Conservation (phyloP, 2,888 invertebrate species). For the Aromia moschata region DNA sequence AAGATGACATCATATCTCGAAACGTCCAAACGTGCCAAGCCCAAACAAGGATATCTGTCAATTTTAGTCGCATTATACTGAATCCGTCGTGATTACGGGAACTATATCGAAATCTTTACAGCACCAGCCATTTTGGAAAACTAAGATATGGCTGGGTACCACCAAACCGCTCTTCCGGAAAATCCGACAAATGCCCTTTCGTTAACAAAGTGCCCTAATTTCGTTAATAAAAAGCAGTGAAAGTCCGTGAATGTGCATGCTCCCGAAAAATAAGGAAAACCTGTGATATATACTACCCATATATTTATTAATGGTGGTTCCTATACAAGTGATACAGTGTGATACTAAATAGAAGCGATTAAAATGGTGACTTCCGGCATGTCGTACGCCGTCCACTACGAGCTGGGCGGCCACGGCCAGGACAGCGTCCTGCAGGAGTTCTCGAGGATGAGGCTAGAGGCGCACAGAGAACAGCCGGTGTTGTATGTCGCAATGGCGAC, state of each 20-base stretch:
- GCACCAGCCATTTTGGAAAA: neutral
- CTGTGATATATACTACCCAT: slow-evolving; percentile 16
- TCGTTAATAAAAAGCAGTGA: too few species aligned
- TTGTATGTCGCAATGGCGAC: slow-evolving; percentile 77
- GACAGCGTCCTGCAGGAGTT: slow-evolving; percentile 71
- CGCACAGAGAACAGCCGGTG: slow-evolving; percentile 70
- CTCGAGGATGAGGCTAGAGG: slow-evolving; percentile 67
- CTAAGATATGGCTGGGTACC: neutral
- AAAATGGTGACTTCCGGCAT: slow-evolving; percentile 71
- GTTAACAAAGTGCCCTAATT: too few species aligned
- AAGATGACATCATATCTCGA: too few species aligned
- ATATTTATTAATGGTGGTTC: slow-evolving; percentile 23
- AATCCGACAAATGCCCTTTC: neutral
- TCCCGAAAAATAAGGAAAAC: slow-evolving; percentile 2
- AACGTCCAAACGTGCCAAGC: too few species aligned
- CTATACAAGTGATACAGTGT: slow-evolving; percentile 25
- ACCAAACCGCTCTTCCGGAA: neutral
- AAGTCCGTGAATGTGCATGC: neutral
- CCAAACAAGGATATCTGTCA: too few species aligned
- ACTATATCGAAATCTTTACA: neutral
- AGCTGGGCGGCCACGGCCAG: slow-evolving; percentile 54
- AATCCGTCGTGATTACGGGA: too few species aligned
- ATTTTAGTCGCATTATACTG: too few species aligned
- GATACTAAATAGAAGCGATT: slow-evolving; percentile 16
- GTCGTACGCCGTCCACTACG: slow-evolving; percentile 72